Conservation (phyloP, 1,140 invertebrate genomes). For the Drosophila virilis region DNA sequence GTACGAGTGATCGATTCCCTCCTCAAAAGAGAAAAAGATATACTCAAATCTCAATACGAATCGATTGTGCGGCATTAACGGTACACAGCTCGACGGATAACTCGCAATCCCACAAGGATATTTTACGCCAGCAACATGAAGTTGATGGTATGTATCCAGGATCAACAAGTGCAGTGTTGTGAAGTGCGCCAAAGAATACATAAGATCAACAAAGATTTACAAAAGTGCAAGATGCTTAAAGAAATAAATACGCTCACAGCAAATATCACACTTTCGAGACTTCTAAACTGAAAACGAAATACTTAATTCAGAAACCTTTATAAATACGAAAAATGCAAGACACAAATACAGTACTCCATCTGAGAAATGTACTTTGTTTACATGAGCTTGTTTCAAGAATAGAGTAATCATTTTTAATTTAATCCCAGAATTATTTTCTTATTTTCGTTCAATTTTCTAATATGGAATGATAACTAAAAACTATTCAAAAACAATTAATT, state of each 20-base stretch:
- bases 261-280: too few relatives aligned
- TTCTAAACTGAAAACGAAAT: neutral
- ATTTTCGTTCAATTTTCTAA: too few relatives aligned
- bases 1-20: slow-evolving; percentile 1
- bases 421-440: too few relatives aligned
- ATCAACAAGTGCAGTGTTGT: slow-evolving; percentile 38
- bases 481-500: too few relatives aligned
- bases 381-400: too few relatives aligned
- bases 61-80: slow-evolving; percentile 29
- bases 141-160: slow-evolving; percentile 72
- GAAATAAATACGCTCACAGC: too few relatives aligned
- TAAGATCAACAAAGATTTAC: neutral
- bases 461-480: too few relatives aligned
- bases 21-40: slow-evolving; percentile 19
- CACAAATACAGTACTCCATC: too few relatives aligned
- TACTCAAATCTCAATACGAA: slow-evolving; percentile 23
- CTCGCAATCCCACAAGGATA: slow-evolving; percentile 55
- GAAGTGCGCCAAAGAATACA: slow-evolving; percentile 33
- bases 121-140: slow-evolving; percentile 67
- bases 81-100: slow-evolving; percentile 31
- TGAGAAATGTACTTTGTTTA: too few relatives aligned
- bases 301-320: neutral
- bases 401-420: too few relatives aligned
- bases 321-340: neutral
- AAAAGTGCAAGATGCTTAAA: too few relatives aligned